These are phyloP conservation scores for Pteruthius melanotis DNA, from an alignment of 2,113 vertebrate species.

Conservation along the genomic window DNA sequence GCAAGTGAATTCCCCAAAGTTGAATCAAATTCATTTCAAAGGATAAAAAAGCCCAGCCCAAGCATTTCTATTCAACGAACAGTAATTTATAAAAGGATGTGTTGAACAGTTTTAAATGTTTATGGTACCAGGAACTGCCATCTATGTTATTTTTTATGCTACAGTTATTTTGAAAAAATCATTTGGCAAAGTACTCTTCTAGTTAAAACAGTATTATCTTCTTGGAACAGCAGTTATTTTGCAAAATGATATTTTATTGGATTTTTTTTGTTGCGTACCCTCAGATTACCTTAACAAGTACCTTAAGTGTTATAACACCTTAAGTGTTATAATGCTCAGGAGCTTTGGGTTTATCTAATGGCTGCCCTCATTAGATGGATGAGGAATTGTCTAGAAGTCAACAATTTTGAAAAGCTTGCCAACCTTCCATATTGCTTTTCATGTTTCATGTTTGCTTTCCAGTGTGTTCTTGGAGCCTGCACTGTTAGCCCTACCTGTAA, in stretches of 20 bases:
- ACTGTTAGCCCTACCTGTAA: background rate
- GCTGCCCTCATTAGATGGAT: background rate
- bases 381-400: background rate
- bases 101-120: background rate
- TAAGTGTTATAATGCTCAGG: background rate
- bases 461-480: background rate
- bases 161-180: background rate
- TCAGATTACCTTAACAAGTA: background rate
- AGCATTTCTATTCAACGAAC: background rate
- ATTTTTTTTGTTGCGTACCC: background rate
- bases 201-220: background rate
- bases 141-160: background rate
- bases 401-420: background rate
- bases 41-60: fast-evolving
- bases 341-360: background rate
- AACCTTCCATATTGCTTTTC: background rate
- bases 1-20: background rate
- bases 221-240: background rate
- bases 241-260: background rate
- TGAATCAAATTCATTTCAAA: background rate
- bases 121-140: background rate
- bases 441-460: background rate
- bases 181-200: background rate
- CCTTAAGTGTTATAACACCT: background rate
- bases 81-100: background rate